phyloP scores from a whole-genome alignment of 2,888 invertebrate genomes.

The Lasiommata megera region DNA sequence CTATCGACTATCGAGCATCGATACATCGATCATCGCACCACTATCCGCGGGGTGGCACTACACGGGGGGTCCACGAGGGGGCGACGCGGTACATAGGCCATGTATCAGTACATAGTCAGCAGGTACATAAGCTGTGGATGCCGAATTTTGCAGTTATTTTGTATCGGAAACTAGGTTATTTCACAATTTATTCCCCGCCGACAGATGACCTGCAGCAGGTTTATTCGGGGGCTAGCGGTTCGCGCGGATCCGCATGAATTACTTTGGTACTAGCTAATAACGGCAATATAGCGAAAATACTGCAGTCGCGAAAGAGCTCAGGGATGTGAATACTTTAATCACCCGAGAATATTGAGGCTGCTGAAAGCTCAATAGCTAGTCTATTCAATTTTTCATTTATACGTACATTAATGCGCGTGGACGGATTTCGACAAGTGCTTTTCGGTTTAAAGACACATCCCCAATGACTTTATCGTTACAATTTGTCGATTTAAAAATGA shows the following conservation, averaged over 20 bases:
- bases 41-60: conserved; percentile 73
- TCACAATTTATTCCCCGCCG: conserved; percentile 61
- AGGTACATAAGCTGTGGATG: conserved; percentile 60
- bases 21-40: conserved; percentile 48
- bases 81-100: conserved; percentile 67
- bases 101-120: conserved; percentile 73
- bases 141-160: conserved; percentile 81
- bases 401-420: too few species aligned
- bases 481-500: too few species aligned
- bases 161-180: conserved; percentile 80
- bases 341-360: neutral
- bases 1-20: conserved; percentile 55
- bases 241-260: conserved; percentile 26
- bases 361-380: neutral
- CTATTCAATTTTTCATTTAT: too few species aligned
- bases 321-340: neutral
- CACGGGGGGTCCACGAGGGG: conserved; percentile 54
- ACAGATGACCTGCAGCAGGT: conserved; percentile 36
- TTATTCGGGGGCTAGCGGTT: conserved; percentile 28
- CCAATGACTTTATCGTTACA: too few species aligned
- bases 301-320: conserved; percentile 8
- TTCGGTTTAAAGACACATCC: too few species aligned
- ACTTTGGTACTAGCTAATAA: conserved; percentile 16
- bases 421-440: too few species aligned
- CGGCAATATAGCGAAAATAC: conserved; percentile 16